Base-by-base conservation (phyloP, 2,797 vertebrate species). In the Sandelia bainsii region DNA sequence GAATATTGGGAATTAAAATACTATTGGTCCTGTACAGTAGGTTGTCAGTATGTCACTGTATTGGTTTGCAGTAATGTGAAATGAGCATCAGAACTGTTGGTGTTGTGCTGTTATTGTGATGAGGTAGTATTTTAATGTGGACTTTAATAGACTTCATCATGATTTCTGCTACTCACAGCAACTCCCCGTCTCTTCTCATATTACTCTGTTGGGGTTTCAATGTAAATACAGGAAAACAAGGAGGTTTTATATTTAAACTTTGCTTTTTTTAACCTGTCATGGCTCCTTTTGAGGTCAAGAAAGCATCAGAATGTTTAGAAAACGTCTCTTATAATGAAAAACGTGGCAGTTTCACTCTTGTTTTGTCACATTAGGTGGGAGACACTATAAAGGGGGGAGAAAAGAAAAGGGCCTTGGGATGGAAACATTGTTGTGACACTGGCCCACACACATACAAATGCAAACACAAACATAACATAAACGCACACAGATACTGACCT, bases 401-500 rank as follows among this genome's bases (percentile, higher is more conserved):
- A 48, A 48, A 22, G 9, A 11, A 48, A 14, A 40, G 3, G 49
- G 44, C 20, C 42, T 50, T 25, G 29, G 50, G 61, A 63, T 54
- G 48, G 51, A 64, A 46, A 9, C 61, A 5, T 69, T 68, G 53
- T 74, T 72, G 61, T 81, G 52, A 72, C 48, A 49, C 44, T 29
- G 42, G 11, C 62, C 7, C 53, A 39, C 23, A 6, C 53, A 68
- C 20, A 62, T 27, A 64, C 34, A n/a, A 20, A 63, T 60, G 68
- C 44, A 32, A 48, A 44, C 25, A 53, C 51, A 62, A 63, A 57
- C 39, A 51, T 51, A 48, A 44, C 25, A 53, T 46, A 62, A 63
- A 57, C 39, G 52, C 56, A 73, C 48, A 62, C 68, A 75, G 64
- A 82, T 59, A 61, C 82, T 89, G 85, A 81, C 90, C 89, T 84